These are phyloP conservation scores for Festucalex cinctus DNA, from an alignment of 2,113 vertebrate genomes.

Conservation along the genomic window DNA sequence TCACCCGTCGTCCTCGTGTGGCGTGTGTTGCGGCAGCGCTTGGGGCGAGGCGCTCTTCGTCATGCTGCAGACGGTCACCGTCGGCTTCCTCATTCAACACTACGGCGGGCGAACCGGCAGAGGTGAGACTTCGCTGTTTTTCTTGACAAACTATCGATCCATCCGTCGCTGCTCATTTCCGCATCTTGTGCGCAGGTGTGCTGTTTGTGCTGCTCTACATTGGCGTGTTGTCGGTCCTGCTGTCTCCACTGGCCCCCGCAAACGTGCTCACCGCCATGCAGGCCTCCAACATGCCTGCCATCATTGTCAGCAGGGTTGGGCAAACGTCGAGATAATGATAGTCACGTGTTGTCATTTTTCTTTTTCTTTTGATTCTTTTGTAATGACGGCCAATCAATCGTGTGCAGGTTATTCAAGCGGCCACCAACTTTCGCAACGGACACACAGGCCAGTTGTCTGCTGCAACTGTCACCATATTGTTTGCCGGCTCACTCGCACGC, in stretches of 20 bases:
- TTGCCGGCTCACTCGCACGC: slow-evolving; percentile 81
- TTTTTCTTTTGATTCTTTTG: no score
- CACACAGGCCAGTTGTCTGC: slow-evolving; percentile 88
- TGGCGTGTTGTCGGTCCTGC: slow-evolving; percentile 54
- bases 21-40: slow-evolving; percentile 65
- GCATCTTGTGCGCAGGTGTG: slow-evolving; percentile 48
- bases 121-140: slow-evolving; percentile 59
- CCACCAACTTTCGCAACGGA: slow-evolving; percentile 78
- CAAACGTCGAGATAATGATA: not conserved
- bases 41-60: slow-evolving; percentile 90
- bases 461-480: slow-evolving; percentile 78
- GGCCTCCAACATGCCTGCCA: slow-evolving; percentile 81
- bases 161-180: no score
- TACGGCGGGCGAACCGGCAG: slow-evolving; percentile 70
- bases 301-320: slow-evolving; percentile 77
- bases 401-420: slow-evolving; percentile 80
- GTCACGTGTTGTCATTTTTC: not conserved
- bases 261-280: slow-evolving; percentile 77
- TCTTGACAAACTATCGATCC: no score
- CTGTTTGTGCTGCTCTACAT: slow-evolving; percentile 65
- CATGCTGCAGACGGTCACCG: slow-evolving; percentile 80
- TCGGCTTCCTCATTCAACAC: slow-evolving; percentile 83
- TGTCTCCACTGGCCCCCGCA: slow-evolving; percentile 73
- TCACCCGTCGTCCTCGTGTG: not conserved
- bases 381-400: no score